Conservation (phyloP, 2,888 invertebrate genomes). For the Macaria notata region DNA sequence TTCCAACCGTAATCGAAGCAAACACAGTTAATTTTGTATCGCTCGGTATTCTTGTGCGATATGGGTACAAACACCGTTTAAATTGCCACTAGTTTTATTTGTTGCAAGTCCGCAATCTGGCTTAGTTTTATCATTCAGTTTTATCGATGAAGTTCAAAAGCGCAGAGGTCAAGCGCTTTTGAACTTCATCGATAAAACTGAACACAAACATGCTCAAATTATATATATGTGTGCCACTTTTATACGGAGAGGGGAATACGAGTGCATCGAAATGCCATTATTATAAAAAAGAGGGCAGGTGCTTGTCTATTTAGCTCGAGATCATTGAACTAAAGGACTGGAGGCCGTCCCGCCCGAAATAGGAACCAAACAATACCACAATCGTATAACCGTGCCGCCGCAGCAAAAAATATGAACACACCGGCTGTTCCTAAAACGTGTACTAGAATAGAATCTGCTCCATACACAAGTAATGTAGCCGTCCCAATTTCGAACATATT, state of each 20-base stretch:
- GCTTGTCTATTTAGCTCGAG: conserved; percentile 12
- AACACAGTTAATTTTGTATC: conserved; percentile 8
- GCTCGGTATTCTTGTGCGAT: background rate
- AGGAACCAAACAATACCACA: conserved; percentile 11
- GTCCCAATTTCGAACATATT: background rate
- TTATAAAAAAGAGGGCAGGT: conserved; percentile 13
- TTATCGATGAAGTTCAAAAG: conserved; percentile 10
- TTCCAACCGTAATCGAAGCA: background rate
- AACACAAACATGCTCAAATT: background rate
- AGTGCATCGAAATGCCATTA: background rate
- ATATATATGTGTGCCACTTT: background rate
- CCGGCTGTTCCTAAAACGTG: background rate
- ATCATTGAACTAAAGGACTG: conserved; percentile 14
- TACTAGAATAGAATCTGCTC: too few species aligned
- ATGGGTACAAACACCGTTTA: conserved; percentile 1
- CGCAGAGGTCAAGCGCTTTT: conserved; percentile 4
- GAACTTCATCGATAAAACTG: conserved; percentile 9
- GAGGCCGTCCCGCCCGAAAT: conserved; percentile 10
- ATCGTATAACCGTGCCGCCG: conserved; percentile 3
- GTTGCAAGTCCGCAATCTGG: conserved; percentile 7
- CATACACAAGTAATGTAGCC: background rate
- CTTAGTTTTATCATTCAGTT: conserved; percentile 8
- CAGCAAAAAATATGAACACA: conserved; percentile 4
- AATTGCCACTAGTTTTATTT: conserved; percentile 3
- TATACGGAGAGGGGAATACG: background rate